Percentiles rank a stretch among this genome's conserved stretches.
phyloP scores from a whole-genome alignment of 2,888 invertebrate species.

The Metopia argyrocephala region DNA sequence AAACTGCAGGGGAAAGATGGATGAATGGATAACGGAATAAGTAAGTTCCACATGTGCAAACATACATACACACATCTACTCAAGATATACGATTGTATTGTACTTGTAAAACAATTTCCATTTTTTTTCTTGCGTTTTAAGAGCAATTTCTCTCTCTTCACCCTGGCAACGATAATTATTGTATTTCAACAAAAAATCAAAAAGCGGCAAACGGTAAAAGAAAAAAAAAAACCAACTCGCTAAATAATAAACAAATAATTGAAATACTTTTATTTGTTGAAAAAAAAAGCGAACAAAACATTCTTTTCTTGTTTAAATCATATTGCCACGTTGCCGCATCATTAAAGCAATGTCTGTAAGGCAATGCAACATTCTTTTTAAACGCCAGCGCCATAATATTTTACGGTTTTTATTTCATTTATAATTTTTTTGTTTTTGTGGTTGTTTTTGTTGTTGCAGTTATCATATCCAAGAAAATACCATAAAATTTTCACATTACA shows the following conservation, averaged over 20 bases:
- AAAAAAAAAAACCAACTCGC: conserved; percentile 35
- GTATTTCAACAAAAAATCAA: conserved; percentile 18
- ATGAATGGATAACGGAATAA: conserved; percentile 56
- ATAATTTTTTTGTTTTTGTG: conserved; percentile 26
- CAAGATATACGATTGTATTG: no score
- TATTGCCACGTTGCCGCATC: neutral
- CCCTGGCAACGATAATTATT: conserved; percentile 18
- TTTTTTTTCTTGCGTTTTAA: conserved; percentile 14
- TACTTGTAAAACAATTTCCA: conserved; percentile 44
- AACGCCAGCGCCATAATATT: conserved; percentile 59
- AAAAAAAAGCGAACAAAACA: neutral
- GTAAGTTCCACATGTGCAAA: conserved; percentile 12
- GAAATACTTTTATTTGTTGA: conserved; percentile 33
- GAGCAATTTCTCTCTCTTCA: neutral
- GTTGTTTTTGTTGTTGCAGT: conserved; percentile 3
- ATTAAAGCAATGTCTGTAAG: neutral
- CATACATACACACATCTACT: conserved; percentile 6
- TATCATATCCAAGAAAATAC: conserved; percentile 41
- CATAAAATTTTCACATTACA: conserved; percentile 56
- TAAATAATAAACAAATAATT: conserved; percentile 62
- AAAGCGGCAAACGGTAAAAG: conserved; percentile 25
- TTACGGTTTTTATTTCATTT: conserved; percentile 34
- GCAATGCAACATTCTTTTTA: conserved; percentile 33
- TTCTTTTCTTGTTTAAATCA: neutral
- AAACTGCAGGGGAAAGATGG: neutral